Evolutionary conservation across 1,140 invertebrate genomes (phyloP).

Genomic region (Plectus sambesii): DNA sequence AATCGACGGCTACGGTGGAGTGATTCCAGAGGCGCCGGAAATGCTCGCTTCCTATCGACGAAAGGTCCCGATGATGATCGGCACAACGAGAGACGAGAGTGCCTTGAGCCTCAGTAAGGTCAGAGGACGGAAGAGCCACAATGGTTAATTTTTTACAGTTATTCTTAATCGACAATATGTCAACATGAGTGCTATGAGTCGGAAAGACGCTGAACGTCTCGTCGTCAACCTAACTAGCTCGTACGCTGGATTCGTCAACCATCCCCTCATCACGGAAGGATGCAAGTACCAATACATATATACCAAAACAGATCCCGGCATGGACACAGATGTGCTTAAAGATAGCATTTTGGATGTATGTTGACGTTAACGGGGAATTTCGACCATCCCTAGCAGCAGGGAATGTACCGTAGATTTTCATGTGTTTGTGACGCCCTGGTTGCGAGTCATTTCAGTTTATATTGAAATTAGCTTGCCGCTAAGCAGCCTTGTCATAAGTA

Average conservation of each 20-base stretch:
- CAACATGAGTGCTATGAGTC: constrained; percentile 30
- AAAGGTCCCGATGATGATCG: constrained; percentile 40
- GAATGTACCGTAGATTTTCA: no score
- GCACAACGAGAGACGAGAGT: constrained; percentile 41
- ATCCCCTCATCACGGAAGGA: constrained; percentile 38
- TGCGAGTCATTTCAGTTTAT: no score
- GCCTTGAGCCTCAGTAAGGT: constrained; percentile 35
- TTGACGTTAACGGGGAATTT: no score
- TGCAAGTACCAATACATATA: constrained; percentile 44
- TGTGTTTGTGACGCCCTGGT: no score
- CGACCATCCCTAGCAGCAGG: no score
- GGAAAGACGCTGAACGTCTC: constrained; percentile 30
- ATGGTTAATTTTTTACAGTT: constrained; percentile 28
- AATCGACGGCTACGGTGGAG: constrained; percentile 38
- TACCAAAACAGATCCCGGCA: constrained; percentile 38
- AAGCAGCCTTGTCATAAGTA: no score
- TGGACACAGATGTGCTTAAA: constrained; percentile 23
- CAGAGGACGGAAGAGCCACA: no score
- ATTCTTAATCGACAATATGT: constrained; percentile 39
- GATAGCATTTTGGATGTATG: constrained; percentile 38
- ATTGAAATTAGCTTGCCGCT: no score
- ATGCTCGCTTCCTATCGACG: constrained; percentile 27
- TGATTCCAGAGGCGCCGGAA: constrained; percentile 41
- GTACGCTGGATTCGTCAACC: constrained; percentile 38
- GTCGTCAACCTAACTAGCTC: constrained; percentile 35